These are phyloP conservation scores for Agriopis leucophaearia DNA, from an alignment of 2,888 invertebrate genomes.

Conservation along the genomic window DNA sequence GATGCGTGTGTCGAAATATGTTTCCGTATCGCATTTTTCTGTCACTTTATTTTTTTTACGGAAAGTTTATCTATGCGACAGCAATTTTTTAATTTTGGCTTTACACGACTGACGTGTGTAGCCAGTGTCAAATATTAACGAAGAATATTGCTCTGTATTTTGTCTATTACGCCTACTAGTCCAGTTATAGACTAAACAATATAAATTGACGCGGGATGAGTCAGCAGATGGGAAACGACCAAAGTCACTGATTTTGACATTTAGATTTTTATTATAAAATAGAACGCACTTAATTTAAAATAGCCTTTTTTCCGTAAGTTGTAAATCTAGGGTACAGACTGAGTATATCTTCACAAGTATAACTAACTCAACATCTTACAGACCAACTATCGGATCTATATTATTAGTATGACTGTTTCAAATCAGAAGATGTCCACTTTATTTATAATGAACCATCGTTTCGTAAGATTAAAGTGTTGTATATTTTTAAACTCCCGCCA, in stretches of 20 bases:
- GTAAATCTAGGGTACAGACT: too few relatives aligned
- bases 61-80: slow-evolving; percentile 68
- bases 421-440: slow-evolving; percentile 12
- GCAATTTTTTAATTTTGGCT: slow-evolving; percentile 51
- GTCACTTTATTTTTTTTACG: slow-evolving; percentile 65
- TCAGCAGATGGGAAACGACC: slow-evolving; percentile 60
- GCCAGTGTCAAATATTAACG: slow-evolving; percentile 9
- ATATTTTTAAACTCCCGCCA: slow-evolving; percentile 18
- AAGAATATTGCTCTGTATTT: slow-evolving; percentile 55
- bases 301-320: too few relatives aligned
- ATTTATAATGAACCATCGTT: slow-evolving; percentile 12
- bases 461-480: slow-evolving; percentile 20
- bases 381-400: slow-evolving; percentile 3
- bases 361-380: slow-evolving; percentile 24
- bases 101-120: slow-evolving; percentile 53
- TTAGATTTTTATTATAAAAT: background rate
- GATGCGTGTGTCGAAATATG: slow-evolving; percentile 59
- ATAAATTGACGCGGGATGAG: slow-evolving; percentile 81
- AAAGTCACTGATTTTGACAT: slow-evolving; percentile 41
- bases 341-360: slow-evolving; percentile 3
- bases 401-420: slow-evolving; percentile 6
- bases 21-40: slow-evolving; percentile 64
- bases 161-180: slow-evolving; percentile 75
- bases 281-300: too few relatives aligned
- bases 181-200: slow-evolving; percentile 76